Conservation (phyloP, 2,888 invertebrate species). For the Baccha elongata region DNA sequence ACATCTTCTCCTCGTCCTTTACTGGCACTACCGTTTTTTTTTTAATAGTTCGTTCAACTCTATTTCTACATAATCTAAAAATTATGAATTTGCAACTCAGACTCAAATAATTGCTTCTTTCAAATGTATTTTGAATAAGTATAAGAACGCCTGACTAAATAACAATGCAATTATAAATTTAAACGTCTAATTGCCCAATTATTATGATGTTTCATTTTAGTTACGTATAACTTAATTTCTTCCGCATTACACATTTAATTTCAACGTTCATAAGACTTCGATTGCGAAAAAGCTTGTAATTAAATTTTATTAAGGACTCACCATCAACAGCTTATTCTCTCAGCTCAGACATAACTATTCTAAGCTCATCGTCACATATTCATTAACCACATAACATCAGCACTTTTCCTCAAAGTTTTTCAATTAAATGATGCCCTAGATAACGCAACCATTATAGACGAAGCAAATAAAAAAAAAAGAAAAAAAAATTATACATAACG, state of each 20-base stretch:
- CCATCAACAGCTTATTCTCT: slow-evolving; percentile 24
- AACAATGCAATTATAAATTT: not conserved
- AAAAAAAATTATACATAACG: slow-evolving; percentile 7
- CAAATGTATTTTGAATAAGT: too few species aligned
- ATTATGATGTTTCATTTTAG: not conserved
- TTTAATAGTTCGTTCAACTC: too few species aligned
- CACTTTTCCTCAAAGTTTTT: slow-evolving; percentile 71
- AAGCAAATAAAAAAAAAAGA: slow-evolving; percentile 7
- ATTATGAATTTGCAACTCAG: too few species aligned
- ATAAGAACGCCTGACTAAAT: too few species aligned
- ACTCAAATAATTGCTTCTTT: too few species aligned
- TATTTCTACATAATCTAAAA: too few species aligned
- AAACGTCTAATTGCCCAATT: not conserved
- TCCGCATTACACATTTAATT: not conserved
- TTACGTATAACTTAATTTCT: slow-evolving; percentile 9
- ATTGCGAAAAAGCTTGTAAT: slow-evolving; percentile 48
- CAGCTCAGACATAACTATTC: slow-evolving; percentile 32
- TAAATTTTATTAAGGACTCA: slow-evolving; percentile 63
- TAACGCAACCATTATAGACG: slow-evolving; percentile 56
- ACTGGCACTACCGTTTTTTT: too few species aligned
- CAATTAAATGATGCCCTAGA: slow-evolving; percentile 72
- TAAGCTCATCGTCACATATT: slow-evolving; percentile 66
- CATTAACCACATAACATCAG: slow-evolving; percentile 70
- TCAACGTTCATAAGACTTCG: slow-evolving; percentile 25
- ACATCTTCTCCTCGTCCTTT: too few species aligned